A percentile compares a stretch with the other conserved stretches of the same genome.
phyloP scores from a whole-genome alignment of 2,113 vertebrate species.

The Podiceps cristatus region DNA sequence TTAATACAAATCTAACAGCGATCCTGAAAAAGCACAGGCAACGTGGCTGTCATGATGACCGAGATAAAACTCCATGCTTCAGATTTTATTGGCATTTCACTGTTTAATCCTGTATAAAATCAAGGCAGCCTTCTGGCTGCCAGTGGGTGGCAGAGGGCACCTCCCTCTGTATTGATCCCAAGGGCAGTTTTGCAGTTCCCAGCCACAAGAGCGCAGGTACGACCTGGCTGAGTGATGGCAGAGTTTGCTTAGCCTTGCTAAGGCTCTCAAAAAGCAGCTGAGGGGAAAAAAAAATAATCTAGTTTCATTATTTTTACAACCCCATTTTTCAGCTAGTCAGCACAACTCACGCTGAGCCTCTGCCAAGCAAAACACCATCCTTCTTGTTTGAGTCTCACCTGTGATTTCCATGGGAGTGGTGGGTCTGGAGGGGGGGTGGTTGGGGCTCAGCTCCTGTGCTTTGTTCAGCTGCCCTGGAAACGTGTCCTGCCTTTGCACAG shows the following conservation, averaged over 20 bases:
- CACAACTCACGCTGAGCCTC: not conserved
- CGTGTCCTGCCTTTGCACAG: rapidly evolving
- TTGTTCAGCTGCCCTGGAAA: not conserved
- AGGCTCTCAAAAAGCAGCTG: not conserved
- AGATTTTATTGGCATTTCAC: not conserved
- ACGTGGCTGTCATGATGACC: rapidly evolving
- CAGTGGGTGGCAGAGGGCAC: not conserved
- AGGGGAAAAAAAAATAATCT: not conserved
- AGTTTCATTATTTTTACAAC: not conserved
- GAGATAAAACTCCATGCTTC: not conserved
- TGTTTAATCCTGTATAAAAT: not conserved
- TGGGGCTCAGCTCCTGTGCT: not conserved
- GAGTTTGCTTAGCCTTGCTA: not conserved
- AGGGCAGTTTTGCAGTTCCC: not conserved
- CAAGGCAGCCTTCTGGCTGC: not conserved
- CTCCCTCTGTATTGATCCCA: rapidly evolving
- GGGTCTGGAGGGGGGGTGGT: not conserved
- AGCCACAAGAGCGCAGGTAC: not conserved
- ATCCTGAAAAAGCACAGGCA: not conserved
- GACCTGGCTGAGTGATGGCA: not conserved
- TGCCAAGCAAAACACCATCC: not conserved
- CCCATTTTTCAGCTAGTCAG: slow-evolving; percentile 20
- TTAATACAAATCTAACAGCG: not conserved
- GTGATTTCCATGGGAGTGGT: not conserved
- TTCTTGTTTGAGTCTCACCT: not conserved